These are phyloP conservation scores for Pantala flavescens DNA, from an alignment of 1,140 invertebrate genomes.

Conservation along the genomic window DNA sequence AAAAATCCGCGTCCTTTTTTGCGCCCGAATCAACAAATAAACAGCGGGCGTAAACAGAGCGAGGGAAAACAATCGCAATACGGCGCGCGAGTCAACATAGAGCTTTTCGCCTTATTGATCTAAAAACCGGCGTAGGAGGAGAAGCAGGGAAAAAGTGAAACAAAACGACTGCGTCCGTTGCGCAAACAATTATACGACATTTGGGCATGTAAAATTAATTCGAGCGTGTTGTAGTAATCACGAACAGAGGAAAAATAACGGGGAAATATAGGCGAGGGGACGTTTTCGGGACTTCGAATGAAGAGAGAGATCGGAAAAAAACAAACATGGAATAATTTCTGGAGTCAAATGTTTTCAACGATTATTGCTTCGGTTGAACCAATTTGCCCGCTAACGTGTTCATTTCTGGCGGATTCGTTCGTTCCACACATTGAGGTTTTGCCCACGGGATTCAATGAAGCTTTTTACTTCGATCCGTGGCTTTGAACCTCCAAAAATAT, in stretches of 20 bases:
- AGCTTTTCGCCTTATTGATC: conserved; percentile 1
- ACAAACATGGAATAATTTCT: too few species aligned
- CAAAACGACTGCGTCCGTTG: neutral
- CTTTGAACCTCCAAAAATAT: too few species aligned
- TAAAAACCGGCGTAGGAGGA: neutral
- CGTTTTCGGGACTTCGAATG: too few species aligned
- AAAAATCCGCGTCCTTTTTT: neutral
- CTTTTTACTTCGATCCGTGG: too few species aligned
- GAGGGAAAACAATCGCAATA: neutral
- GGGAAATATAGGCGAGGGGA: neutral
- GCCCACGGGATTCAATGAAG: too few species aligned
- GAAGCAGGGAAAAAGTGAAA: neutral
- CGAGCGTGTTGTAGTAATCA: neutral
- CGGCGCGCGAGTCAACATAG: neutral
- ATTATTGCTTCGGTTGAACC: too few species aligned
- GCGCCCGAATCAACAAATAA: conserved; percentile 5
- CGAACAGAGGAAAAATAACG: neutral
- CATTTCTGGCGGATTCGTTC: too few species aligned
- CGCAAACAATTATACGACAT: conserved; percentile 1
- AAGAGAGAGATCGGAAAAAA: too few species aligned
- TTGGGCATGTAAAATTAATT: neutral
- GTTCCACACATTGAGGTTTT: too few species aligned
- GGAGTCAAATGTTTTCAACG: too few species aligned
- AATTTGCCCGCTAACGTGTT: too few species aligned
- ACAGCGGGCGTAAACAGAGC: neutral